These are phyloP conservation scores for Apogon hyalosoma DNA, from an alignment of 2,797 vertebrate species.

Conservation along the genomic window DNA sequence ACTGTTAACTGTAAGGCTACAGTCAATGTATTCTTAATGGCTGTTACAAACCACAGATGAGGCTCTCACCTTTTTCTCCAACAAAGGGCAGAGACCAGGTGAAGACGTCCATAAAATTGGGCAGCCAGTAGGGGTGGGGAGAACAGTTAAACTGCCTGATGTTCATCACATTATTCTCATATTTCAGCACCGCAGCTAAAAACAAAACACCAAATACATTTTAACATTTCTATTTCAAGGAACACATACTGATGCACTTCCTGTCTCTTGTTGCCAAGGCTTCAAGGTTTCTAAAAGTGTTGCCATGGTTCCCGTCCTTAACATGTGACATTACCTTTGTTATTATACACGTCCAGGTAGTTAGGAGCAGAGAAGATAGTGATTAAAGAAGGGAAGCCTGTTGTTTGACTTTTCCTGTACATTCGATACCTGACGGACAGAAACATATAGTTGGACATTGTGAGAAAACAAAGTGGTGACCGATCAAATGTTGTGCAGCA, in stretches of 20 bases:
- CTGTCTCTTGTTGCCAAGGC: conserved; percentile 48
- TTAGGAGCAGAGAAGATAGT: conserved; percentile 99
- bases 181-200: conserved; percentile 87
- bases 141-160: conserved; percentile 88
- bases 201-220: conserved; percentile 41
- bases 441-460: neutral
- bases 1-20: too few species aligned
- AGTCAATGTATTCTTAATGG: too few species aligned
- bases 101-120: conserved; percentile 89
- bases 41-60: too few species aligned
- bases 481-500: neutral
- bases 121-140: conserved; percentile 87
- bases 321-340: conserved; percentile 91
- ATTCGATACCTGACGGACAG: conserved; percentile 92
- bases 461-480: neutral
- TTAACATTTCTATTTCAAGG: conserved; percentile 7
- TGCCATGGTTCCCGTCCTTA: conserved; percentile 60
- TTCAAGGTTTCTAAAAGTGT: conserved; percentile 52
- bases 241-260: conserved; percentile 20
- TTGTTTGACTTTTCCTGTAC: conserved; percentile 99
- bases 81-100: conserved; percentile 88
- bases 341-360: conserved; percentile 99
- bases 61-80: conserved; percentile 83
- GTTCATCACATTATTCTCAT: conserved; percentile 89
- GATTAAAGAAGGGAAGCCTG: conserved; percentile 98